A percentile compares a stretch with the other conserved stretches of the same genome.
phyloP scores from a whole-genome alignment of 1,140 invertebrate species.

The Drosophila hydei region DNA sequence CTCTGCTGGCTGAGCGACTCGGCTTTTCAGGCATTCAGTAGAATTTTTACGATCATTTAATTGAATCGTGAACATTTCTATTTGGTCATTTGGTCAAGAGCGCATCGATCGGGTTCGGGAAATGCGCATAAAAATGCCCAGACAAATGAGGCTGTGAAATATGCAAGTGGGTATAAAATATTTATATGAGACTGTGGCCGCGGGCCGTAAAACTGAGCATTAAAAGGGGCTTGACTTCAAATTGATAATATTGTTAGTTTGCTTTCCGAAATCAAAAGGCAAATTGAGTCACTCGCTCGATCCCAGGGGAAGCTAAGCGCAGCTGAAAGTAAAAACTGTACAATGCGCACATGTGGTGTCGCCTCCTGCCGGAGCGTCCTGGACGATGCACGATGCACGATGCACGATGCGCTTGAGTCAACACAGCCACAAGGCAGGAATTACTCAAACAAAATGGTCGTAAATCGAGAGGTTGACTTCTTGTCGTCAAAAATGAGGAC shows the following conservation, averaged over 20 bases:
- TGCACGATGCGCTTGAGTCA: constrained; percentile 47
- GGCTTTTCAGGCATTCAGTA: constrained; percentile 37
- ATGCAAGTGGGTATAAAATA: constrained; percentile 60
- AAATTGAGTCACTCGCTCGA: constrained; percentile 57
- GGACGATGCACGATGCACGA: not conserved
- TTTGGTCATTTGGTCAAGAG: constrained; percentile 37
- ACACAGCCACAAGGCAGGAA: constrained; percentile 53
- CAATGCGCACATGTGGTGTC: constrained; percentile 68
- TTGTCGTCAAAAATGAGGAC: constrained; percentile 78
- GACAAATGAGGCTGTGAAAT: constrained; percentile 70
- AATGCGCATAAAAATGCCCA: constrained; percentile 41
- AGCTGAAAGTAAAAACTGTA: constrained; percentile 80
- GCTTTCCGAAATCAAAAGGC: constrained; percentile 15
- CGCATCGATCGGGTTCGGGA: constrained; percentile 55
- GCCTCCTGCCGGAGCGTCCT: constrained; percentile 12
- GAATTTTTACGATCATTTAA: constrained; percentile 74
- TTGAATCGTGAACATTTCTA: constrained; percentile 76
- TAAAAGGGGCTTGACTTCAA: constrained; percentile 8
- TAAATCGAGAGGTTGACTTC: constrained; percentile 84
- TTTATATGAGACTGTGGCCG: constrained; percentile 43
- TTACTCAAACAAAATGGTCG: constrained; percentile 83
- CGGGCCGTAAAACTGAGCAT: constrained; percentile 38
- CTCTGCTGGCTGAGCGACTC: not conserved
- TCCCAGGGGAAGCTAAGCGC: constrained; percentile 19
- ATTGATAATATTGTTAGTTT: constrained; percentile 29